A percentile compares a stretch with the other conserved stretches of the same genome.
Conservation (phyloP, 2,888 invertebrate genomes). For the Scaptomyza parva region DNA sequence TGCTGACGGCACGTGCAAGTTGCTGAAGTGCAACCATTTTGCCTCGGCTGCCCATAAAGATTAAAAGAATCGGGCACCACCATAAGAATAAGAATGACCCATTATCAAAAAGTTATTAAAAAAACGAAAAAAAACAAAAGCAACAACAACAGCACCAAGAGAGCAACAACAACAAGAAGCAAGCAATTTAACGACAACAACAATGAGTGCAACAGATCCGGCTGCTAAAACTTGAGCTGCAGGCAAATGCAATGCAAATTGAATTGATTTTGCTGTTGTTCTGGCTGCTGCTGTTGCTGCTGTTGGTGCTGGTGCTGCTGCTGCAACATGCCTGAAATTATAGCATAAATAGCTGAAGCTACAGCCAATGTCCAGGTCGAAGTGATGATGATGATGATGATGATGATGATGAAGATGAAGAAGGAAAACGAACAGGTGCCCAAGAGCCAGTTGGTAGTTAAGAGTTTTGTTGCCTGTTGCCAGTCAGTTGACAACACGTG, state of each 20-base stretch:
- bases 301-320: slow-evolving; percentile 10
- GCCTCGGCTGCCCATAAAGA: slow-evolving; percentile 35
- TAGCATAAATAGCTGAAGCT: slow-evolving; percentile 70
- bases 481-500: slow-evolving; percentile 67
- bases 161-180: slow-evolving; percentile 1
- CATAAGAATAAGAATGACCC: slow-evolving; percentile 14
- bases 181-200: slow-evolving; percentile 35
- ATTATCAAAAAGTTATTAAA: slow-evolving; percentile 54
- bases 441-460: slow-evolving; percentile 67
- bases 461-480: slow-evolving; percentile 43
- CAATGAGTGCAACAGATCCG: slow-evolving; percentile 2
- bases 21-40: slow-evolving; percentile 51
- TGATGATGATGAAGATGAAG: slow-evolving; percentile 1
- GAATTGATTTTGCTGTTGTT: slow-evolving; percentile 73
- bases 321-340: slow-evolving; percentile 71
- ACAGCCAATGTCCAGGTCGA: slow-evolving; percentile 5
- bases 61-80: slow-evolving; percentile 23
- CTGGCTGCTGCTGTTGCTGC: slow-evolving; percentile 51
- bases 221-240: slow-evolving; percentile 32
- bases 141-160: neutral
- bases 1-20: slow-evolving; percentile 41
- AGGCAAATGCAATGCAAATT: slow-evolving; percentile 75
- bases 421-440: slow-evolving; percentile 65
- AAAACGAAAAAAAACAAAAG: neutral
- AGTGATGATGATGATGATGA: neutral